A percentile compares a stretch with the other conserved stretches of the same genome.
These are phyloP conservation scores for Papilio protenor DNA, from an alignment of 2,888 invertebrate species.

Conservation along the genomic window DNA sequence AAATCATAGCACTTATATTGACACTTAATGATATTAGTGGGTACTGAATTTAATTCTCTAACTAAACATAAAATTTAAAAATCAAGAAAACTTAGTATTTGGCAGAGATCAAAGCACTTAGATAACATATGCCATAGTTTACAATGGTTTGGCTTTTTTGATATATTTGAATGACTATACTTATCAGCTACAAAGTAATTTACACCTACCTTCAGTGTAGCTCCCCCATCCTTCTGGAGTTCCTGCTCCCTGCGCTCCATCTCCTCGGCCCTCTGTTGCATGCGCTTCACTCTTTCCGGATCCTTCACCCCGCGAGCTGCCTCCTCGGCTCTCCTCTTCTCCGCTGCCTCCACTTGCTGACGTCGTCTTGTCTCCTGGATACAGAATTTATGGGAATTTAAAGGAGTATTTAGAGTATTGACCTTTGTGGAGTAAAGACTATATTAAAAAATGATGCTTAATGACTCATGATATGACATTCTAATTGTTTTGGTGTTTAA, in stretches of 20 bases:
- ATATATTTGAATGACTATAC: neutral
- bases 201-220: conserved; percentile 67
- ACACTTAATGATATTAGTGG: too few relatives aligned
- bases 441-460: too few relatives aligned
- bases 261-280: conserved; percentile 84
- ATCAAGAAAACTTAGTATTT: neutral
- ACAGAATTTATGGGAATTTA: conserved; percentile 11
- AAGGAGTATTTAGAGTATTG: neutral
- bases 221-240: conserved; percentile 70
- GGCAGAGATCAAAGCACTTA: neutral
- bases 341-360: conserved; percentile 88
- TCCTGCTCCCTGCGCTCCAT: conserved; percentile 84
- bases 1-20: neutral
- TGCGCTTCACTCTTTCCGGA: conserved; percentile 83
- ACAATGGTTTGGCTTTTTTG: neutral
- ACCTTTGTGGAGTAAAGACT: too few relatives aligned
- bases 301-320: conserved; percentile 87
- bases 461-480: too few relatives aligned
- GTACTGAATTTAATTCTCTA: too few relatives aligned
- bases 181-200: neutral
- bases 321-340: conserved; percentile 84
- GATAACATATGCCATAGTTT: neutral
- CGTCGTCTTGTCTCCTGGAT: conserved; percentile 86
- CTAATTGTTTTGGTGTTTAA: too few relatives aligned
- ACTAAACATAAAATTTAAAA: neutral